Percentiles rank a stretch among this genome's conserved stretches.
Conservation (phyloP, 1,140 invertebrate species). For the Calosoma granatense region DNA sequence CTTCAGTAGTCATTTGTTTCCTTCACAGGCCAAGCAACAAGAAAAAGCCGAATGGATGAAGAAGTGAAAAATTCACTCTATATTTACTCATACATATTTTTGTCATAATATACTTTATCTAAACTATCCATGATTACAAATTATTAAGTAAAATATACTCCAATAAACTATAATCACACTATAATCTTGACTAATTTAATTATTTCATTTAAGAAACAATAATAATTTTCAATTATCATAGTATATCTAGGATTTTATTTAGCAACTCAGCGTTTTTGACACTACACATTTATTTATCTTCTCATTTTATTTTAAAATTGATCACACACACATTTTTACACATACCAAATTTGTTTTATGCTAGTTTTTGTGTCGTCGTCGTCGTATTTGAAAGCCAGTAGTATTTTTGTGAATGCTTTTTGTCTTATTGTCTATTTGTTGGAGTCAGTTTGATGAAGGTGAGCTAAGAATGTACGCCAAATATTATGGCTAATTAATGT, state of each 20-base stretch:
- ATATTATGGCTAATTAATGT: no score
- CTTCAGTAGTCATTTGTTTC: slow-evolving; percentile 19
- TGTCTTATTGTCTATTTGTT: not conserved
- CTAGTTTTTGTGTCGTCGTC: not conserved
- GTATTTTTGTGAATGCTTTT: not conserved
- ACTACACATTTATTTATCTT: no score
- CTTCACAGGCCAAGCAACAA: slow-evolving; percentile 63
- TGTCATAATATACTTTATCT: no score
- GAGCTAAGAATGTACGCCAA: not conserved
- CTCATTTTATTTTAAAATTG: no score
- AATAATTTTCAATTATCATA: slow-evolving; percentile 11
- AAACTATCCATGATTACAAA: no score
- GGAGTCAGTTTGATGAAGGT: not conserved
- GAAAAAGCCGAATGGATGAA: slow-evolving; percentile 73
- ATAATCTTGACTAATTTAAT: slow-evolving; percentile 25
- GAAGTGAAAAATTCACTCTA: slow-evolving; percentile 41
- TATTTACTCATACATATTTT: slow-evolving; percentile 10
- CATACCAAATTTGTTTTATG: not conserved
- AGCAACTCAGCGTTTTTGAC: no score
- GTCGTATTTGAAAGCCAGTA: not conserved
- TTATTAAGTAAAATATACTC: no score
- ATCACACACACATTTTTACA: not conserved
- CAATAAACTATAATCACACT: no score
- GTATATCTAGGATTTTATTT: not conserved
- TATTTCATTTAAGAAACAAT: slow-evolving; percentile 28